These are phyloP conservation scores for Gallinago stenura DNA, from an alignment of 2,797 vertebrate species.

Conservation along the genomic window DNA sequence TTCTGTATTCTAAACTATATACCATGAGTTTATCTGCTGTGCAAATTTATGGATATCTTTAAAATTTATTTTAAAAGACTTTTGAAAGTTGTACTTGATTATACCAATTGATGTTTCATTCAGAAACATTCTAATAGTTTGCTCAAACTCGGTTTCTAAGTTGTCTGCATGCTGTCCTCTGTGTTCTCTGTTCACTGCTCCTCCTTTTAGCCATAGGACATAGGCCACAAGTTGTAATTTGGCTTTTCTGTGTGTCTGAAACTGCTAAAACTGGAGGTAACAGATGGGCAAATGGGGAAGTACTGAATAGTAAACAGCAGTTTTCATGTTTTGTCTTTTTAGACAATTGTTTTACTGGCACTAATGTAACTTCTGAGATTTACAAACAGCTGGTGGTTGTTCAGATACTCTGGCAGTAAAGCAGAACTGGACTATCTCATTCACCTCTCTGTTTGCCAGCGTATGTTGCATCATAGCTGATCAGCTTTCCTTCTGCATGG, in stretches of 20 bases:
- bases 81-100: neutral
- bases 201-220: neutral
- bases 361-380: neutral
- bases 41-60: neutral
- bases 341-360: neutral
- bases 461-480: neutral
- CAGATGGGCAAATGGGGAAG: neutral
- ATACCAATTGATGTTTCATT: neutral
- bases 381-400: neutral
- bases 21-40: neutral
- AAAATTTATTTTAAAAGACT: neutral
- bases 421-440: neutral
- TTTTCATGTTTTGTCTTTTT: neutral
- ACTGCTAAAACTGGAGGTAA: neutral
- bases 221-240: neutral
- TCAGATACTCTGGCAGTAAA: neutral
- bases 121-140: neutral
- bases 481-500: neutral
- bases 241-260: neutral
- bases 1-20: accelerated
- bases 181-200: neutral
- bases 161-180: accelerated
- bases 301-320: neutral
- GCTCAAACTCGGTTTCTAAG: neutral
- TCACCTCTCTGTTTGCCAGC: neutral